Evolutionary conservation across 2,888 invertebrate genomes (phyloP), one percentile per base, ranked within the genome.

Genomic region (Lumbricus terrestris): DNA sequence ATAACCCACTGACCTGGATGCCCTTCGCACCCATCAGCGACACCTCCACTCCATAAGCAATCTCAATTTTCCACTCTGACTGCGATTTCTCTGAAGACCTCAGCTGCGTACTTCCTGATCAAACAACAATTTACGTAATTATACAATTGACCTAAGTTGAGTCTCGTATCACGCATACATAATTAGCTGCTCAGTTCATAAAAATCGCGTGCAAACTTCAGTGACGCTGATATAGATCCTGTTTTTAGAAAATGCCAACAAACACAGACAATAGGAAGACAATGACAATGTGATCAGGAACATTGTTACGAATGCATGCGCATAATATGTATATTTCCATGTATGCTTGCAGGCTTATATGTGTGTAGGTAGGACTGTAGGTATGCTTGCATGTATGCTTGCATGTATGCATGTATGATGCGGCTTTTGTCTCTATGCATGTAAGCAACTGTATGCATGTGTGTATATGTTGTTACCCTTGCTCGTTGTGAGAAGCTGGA

Each of bases 21-120:
- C 33, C 40, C 42, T 23, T 38, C 3, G 88, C 42, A 15, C 88
- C 88, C 88, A 88, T 88, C 34, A 47, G 29, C 47, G 40, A 47
- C 8, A 18, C 88, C 37, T 88, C 42, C 13, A 88, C 47, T 20
- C 88, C 88, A 35, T 88, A 88, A 5, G 33, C 88, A 42, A 88
- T 47, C 47, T 88, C 88, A 13, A 88, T n/a, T 38, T 47, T 88
- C 88, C 88, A 88, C n/a, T 40, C 40, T 23, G 88, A 33, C 8
- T 18, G 8, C 18, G 88, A 88, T 5, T 40, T 40, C 3, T 33
- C 35, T 29, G 40, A 23, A 23, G 88, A 88, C 20, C 35, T 40
- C 6, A 88, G 40, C 23, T 34, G 18, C 0, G 47, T 47, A 42
- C 88, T 47, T 33, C 88, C 88, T 42, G 88, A 18, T 23, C 18